A percentile compares a stretch with the other conserved stretches of the same genome.
These are phyloP conservation scores for Phalanger gymnotis DNA, from an alignment of 2,797 vertebrate species.

Conservation along the genomic window DNA sequence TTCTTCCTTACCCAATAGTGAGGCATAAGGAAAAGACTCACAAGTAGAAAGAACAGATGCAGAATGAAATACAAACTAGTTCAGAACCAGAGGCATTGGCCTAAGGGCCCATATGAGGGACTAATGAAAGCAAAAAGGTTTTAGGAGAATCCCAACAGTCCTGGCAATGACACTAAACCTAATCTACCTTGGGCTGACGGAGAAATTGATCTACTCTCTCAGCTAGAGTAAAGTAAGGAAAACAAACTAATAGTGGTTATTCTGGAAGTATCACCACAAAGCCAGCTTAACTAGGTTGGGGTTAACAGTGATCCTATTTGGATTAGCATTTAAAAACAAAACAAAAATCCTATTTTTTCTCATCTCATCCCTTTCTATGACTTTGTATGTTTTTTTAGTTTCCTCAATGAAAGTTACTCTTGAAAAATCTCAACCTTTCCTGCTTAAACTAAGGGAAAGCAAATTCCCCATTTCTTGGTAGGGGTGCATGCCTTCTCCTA, in stretches of 20 bases:
- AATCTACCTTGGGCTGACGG: background rate
- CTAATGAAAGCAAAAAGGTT: background rate
- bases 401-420: background rate
- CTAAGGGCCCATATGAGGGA: background rate
- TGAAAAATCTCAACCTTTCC: background rate
- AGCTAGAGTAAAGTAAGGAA: background rate
- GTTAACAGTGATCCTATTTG: background rate
- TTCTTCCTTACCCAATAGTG: background rate
- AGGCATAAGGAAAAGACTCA: background rate
- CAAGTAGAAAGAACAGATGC: background rate
- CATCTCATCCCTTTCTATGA: background rate
- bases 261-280: background rate
- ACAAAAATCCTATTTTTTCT: background rate
- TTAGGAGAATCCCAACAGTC: background rate
- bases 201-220: background rate
- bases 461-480: background rate
- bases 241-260: background rate
- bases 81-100: background rate
- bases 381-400: background rate
- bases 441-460: background rate
- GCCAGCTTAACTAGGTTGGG: background rate
- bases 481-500: background rate
- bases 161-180: background rate
- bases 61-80: background rate
- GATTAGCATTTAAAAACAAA: background rate